Evolutionary conservation across 1,140 invertebrate species (phyloP).

Genomic region (Zaprionus vittiger): DNA sequence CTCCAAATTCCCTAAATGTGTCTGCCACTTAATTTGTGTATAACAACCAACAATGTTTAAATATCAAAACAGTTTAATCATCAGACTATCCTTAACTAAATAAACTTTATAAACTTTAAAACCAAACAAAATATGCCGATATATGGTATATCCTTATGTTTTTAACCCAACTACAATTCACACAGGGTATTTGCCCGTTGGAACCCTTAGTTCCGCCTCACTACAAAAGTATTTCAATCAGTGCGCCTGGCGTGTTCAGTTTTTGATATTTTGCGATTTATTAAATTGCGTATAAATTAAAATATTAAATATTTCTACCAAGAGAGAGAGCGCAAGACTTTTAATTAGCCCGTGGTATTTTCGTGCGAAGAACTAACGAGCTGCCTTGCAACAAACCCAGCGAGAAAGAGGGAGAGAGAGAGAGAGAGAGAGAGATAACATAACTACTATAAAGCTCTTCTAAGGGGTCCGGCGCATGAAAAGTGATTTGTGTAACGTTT

Average conservation of each 20-base stretch:
- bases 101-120: not conserved
- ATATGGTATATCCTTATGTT: not conserved
- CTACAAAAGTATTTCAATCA: constrained; percentile 55
- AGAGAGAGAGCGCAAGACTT: constrained; percentile 53
- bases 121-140: not conserved
- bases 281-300: constrained; percentile 83
- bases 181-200: constrained; percentile 10
- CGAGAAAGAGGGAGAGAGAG: not conserved
- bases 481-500: constrained; percentile 69
- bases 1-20: too few relatives aligned
- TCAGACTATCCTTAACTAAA: not conserved
- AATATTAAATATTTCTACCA: constrained; percentile 76
- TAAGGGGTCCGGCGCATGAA: not conserved
- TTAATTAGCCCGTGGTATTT: constrained; percentile 71
- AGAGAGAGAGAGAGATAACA: not conserved
- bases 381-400: constrained; percentile 6
- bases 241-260: constrained; percentile 49
- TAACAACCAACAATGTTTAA: too few relatives aligned
- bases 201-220: not conserved
- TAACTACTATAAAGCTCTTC: constrained; percentile 6
- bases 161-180: not conserved
- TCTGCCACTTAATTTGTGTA: too few relatives aligned
- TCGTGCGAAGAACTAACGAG: constrained; percentile 55
- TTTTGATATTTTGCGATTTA: constrained; percentile 69
- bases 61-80: not conserved